Conservation (phyloP, 2,113 vertebrate species). For the Gymnorhina tibicen region DNA sequence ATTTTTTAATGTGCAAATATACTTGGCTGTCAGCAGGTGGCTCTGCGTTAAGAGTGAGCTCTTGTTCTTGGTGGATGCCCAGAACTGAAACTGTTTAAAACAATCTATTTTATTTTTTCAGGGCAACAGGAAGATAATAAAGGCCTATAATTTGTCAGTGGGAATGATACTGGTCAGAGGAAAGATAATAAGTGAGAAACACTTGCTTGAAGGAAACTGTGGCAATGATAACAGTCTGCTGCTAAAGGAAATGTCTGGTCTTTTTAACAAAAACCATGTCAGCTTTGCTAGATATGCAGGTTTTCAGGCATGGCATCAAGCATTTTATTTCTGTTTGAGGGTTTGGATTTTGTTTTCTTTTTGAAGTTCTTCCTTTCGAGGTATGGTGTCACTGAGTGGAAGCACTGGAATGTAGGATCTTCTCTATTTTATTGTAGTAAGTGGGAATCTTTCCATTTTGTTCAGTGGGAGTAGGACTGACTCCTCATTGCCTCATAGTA, state of each 20-base stretch:
- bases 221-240: background rate
- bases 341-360: background rate
- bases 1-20: background rate
- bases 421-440: background rate
- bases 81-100: background rate
- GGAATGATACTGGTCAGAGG: background rate
- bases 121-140: background rate
- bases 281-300: background rate
- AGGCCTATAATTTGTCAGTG: background rate
- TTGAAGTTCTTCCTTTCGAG: background rate
- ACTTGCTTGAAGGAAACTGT: background rate
- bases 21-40: constrained; percentile 32
- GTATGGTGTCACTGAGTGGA: background rate
- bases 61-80: background rate
- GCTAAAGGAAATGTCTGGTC: background rate
- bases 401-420: background rate
- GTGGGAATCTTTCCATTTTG: background rate
- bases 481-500: background rate
- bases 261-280: background rate
- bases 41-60: background rate
- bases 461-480: background rate
- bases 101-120: background rate
- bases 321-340: background rate
- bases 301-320: background rate
- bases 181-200: background rate